Base-by-base conservation (phyloP, 2,113 vertebrate species). In the Haemorhous mexicanus region DNA sequence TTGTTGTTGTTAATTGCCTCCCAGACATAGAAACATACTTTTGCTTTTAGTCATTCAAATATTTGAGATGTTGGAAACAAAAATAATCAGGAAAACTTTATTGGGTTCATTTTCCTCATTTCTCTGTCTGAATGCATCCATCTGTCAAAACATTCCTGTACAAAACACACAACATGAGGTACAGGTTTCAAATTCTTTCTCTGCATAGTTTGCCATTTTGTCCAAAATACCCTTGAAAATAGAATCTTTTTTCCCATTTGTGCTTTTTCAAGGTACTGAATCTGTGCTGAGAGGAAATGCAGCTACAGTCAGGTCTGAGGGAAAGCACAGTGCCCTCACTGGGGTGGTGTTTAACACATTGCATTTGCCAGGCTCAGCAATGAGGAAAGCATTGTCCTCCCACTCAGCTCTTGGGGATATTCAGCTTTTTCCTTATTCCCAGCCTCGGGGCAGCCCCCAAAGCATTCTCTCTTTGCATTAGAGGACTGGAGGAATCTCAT, bases 61-160 rank as follows among this genome's bases (percentile, higher is more conserved):
- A 90, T 68, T 84, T 0, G 2, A 88, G 72, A 92, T 80, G 28
- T 13, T 88, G 88, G 92, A 90, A 93, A 68, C 43, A 93, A 95
- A 93, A 96, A 86, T 64, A 95, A 92, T 75, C 85, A 72, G 61
- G 22, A 96, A 93, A 94, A 46, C 52, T 92, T 87, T 58, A 15
- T 26, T 84, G 85, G 24, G n/a, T 64, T 96, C 67, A 10, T 91
- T 96, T 91, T 63, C 56, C 58, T 55, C 46, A 90, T 92, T 95
- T 73, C 86, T 79, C n/a, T 93, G 79, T 96, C 93, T 95, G 88
- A 94, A 74, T 72, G 35, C 68, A 75, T 87, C 93, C 93, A 63
- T 88, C 88, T 96, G 95, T 96, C 61, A 84, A 93, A 96, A 95
- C 76, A 90, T 92, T 92, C 79, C 66, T 92, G 61, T 61, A 56